Evolutionary conservation across 2,797 vertebrate genomes (phyloP).

Genomic region (Lacerta agilis): DNA sequence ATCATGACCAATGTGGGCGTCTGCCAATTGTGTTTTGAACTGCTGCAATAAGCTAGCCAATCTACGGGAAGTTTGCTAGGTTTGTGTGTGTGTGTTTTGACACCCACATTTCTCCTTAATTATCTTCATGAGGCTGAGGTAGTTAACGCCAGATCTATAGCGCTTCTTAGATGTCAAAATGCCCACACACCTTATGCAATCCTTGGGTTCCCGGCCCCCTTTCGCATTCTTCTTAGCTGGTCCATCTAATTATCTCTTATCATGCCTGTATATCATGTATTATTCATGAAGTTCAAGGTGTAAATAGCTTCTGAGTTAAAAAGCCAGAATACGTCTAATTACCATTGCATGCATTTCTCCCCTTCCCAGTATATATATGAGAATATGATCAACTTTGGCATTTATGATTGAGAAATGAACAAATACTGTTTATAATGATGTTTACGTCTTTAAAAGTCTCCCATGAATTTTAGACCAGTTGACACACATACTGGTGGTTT

Average conservation of each 20-base stretch:
- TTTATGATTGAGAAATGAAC: conserved; percentile 35
- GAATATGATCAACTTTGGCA: neutral
- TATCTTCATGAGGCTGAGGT: conserved; percentile 83
- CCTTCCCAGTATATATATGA: conserved; percentile 4
- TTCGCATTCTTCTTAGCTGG: conserved; percentile 73
- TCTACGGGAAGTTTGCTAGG: conserved; percentile 74
- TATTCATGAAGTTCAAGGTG: conserved; percentile 64
- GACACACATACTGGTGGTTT: conserved; percentile 44
- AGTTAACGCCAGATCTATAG: conserved; percentile 83
- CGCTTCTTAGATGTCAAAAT: conserved; percentile 81
- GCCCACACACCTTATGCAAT: conserved; percentile 83
- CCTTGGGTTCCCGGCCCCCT: conserved; percentile 73
- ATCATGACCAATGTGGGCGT: conserved; percentile 79
- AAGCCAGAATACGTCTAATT: conserved; percentile 57
- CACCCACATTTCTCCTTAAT: conserved; percentile 85
- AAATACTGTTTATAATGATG: conserved; percentile 24
- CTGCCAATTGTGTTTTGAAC: conserved; percentile 82
- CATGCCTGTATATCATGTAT: conserved; percentile 57
- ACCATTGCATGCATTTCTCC: conserved; percentile 11
- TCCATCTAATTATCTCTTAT: conserved; percentile 75
- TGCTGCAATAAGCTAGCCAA: conserved; percentile 78
- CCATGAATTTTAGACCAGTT: conserved; percentile 11
- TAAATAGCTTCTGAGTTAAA: conserved; percentile 64
- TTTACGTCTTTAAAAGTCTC: conserved; percentile 39
- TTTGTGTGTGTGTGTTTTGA: conserved; percentile 65